Evolutionary conservation across 2,797 vertebrate genomes (phyloP).

Genomic region (Lagorchestes hirsutus): DNA sequence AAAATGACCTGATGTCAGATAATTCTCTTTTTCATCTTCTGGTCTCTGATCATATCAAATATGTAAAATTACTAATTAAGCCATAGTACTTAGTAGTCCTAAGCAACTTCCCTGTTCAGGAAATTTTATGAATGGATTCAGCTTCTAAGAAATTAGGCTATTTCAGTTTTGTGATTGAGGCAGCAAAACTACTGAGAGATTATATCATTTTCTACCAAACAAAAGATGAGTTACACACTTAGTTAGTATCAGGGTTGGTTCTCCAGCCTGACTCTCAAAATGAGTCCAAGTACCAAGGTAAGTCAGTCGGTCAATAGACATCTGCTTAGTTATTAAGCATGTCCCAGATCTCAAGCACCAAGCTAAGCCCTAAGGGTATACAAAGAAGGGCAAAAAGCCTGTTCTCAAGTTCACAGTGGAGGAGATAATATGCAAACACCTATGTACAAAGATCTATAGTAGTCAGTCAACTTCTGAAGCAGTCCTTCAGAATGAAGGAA

Average conservation of each 20-base stretch:
- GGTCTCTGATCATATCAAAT: conserved; percentile 28
- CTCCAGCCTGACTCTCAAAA: background rate
- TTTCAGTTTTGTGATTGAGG: background rate
- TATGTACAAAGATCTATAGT: background rate
- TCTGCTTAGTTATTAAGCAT: background rate
- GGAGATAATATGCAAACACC: background rate
- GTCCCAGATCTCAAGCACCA: background rate
- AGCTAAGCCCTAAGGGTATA: background rate
- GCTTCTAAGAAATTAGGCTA: background rate
- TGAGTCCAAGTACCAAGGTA: background rate
- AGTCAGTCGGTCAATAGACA: background rate
- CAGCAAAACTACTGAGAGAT: background rate
- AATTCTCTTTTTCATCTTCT: conserved; percentile 39
- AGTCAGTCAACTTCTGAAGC: background rate
- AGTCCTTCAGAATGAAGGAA: background rate
- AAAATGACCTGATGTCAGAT: background rate
- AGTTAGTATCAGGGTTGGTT: background rate
- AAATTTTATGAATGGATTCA: conserved; percentile 37
- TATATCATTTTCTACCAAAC: background rate
- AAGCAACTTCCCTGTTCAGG: conserved; percentile 38
- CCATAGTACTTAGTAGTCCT: conserved; percentile 13
- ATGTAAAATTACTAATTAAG: conserved; percentile 43
- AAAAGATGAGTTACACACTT: background rate
- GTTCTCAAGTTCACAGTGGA: background rate
- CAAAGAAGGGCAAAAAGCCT: background rate